Evolutionary conservation across 1,140 invertebrate genomes (phyloP), one percentile per base, ranked within the genome.

Genomic region (Polypedilum pembai): DNA sequence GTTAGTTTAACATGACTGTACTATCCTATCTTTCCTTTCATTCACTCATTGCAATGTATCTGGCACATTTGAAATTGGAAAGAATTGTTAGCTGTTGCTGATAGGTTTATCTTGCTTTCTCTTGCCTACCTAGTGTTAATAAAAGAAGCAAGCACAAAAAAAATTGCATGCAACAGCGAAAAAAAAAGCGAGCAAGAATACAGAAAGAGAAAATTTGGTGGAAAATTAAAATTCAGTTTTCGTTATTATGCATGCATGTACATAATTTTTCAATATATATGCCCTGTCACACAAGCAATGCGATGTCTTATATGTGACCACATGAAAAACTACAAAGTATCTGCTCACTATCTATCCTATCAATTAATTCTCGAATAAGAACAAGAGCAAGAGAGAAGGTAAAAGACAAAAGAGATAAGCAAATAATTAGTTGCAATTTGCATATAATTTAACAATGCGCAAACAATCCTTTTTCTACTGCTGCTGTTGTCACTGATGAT

Each of bases 161-260:
- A 56, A 56, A 12, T 56, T 56, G 45, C 45, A 56, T 56, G 45
- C 45, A 56, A 56, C 45, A 56, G 45, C 45, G 45, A 56, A 56
- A 56, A 56, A 45, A 56, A 33, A 33, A 33, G 24, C 24, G 5
- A 33, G 24, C 24, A 33, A 33, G n/a, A n/a, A n/a, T n/a, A n/a
- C n/a, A n/a, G n/a, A n/a, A n/a, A n/a, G 24, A 33, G 24, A 33
- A 33, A 33, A n/a, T 12, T 56, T 56, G 8, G 45, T n/a, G 45
- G n/a, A 56, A 56, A 56, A 56, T 56, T 56, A 56, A 56, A 56
- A 56, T 56, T 56, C 45, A 56, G 45, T 56, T 56, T 56, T 56
- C n/a, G 12, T 56, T 56, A 4, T 56, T 8, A 56, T 56, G 45
- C 45, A 56, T 56, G 45, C 45, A 56, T 56, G 45, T 56, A 56